Conservation (phyloP, 1,140 invertebrate species). For the Drosophila subobscura region DNA sequence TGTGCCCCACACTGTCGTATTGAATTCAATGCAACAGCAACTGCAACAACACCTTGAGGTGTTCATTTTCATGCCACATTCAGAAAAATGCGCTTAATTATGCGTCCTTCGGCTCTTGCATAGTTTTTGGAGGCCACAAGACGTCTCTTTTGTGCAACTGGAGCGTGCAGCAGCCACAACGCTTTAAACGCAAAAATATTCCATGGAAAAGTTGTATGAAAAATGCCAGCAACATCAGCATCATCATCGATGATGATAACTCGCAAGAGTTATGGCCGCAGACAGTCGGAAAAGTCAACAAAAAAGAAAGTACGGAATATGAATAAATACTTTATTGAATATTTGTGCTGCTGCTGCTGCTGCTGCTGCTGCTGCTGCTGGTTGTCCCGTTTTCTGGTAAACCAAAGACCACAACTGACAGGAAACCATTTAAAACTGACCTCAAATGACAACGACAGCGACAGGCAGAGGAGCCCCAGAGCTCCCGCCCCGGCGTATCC, state of each 20-base stretch:
- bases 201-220: constrained; percentile 31
- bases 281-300: constrained; percentile 13
- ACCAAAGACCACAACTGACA: constrained; percentile 77
- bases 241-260: constrained; percentile 25
- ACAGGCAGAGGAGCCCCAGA: constrained; percentile 52
- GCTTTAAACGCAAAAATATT: constrained; percentile 36
- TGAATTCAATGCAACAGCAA: constrained; percentile 63
- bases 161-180: constrained; percentile 61
- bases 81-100: constrained; percentile 80
- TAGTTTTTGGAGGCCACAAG: constrained; percentile 65
- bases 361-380: constrained; percentile 23
- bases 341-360: constrained; percentile 46
- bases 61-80: constrained; percentile 76
- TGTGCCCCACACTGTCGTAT: constrained; percentile 46
- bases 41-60: constrained; percentile 74
- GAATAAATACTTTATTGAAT: constrained; percentile 80
- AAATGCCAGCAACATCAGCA: constrained; percentile 7
- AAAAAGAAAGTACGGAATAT: constrained; percentile 49
- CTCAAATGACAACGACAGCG: constrained; percentile 76
- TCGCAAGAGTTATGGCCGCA: constrained; percentile 48
- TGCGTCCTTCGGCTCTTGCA: constrained; percentile 49
- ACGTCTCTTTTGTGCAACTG: constrained; percentile 66
- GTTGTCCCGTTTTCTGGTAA: constrained; percentile 59
- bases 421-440: constrained; percentile 80
- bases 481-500: not conserved